Conservation (phyloP, 2,888 invertebrate species). For the Dioctria linearis region DNA sequence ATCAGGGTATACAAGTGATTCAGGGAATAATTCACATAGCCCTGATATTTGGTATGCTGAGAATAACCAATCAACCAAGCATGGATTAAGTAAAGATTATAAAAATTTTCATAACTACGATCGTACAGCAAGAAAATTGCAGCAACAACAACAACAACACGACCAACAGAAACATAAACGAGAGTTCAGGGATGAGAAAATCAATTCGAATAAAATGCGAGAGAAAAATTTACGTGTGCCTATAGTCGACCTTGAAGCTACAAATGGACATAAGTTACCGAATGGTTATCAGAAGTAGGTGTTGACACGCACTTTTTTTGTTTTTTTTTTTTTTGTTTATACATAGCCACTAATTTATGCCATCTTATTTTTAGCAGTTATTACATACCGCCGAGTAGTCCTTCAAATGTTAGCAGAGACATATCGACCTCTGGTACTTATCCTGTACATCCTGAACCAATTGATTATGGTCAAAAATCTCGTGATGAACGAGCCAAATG, state of each 20-base stretch:
- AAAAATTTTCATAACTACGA: slow-evolving; percentile 58
- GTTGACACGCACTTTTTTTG: slow-evolving; percentile 30
- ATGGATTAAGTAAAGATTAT: slow-evolving; percentile 53
- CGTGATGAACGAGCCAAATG: slow-evolving; percentile 79
- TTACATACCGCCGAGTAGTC: slow-evolving; percentile 65
- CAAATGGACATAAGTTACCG: slow-evolving; percentile 46
- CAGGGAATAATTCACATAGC: slow-evolving; percentile 74
- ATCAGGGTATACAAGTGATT: slow-evolving; percentile 88
- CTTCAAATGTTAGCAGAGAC: slow-evolving; percentile 65
- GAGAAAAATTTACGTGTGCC: slow-evolving; percentile 39
- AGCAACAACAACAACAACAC: slow-evolving; percentile 45
- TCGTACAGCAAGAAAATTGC: slow-evolving; percentile 41
- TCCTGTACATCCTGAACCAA: slow-evolving; percentile 66
- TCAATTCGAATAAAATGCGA: slow-evolving; percentile 49
- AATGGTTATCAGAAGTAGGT: slow-evolving; percentile 55
- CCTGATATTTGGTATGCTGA: slow-evolving; percentile 72
- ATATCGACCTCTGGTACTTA: slow-evolving; percentile 70
- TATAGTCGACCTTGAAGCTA: slow-evolving; percentile 51
- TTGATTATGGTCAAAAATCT: slow-evolving; percentile 67
- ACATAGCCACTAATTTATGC: too few relatives aligned
- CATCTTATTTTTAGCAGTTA: slow-evolving; percentile 61
- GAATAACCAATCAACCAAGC: slow-evolving; percentile 58
- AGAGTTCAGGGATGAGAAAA: slow-evolving; percentile 46
- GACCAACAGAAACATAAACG: neutral
- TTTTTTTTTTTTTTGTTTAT: too few relatives aligned